Evolutionary conservation across 2,888 invertebrate genomes (phyloP), one percentile per base, ranked within the genome.

Genomic region (Uropetala carovei): DNA sequence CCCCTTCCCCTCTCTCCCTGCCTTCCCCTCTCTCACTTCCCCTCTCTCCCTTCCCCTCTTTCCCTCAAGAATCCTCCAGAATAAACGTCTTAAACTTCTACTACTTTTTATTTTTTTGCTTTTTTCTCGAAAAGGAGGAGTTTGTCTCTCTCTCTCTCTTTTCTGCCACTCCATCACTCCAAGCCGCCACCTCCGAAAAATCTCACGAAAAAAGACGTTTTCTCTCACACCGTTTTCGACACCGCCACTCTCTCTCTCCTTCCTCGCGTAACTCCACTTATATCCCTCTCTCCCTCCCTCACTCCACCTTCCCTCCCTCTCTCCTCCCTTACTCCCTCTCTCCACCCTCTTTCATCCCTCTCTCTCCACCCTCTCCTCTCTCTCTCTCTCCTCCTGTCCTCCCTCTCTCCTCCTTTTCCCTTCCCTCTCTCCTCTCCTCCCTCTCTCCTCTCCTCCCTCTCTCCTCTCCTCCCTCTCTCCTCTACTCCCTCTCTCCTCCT

Each of bases 51-150:
- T 9, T 57, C 27, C 30, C 30, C 14, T 82, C 82, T 64, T 64
- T 43, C 27, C 68, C 43, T 89, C 68, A 43, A 64, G 89, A 64
- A 89, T 64, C 43, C 43, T 64, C 64, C n/a, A 43, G 18, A 43
- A 56, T 89, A 89, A 89, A 30, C 89, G 64, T 64, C 89, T 89
- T 64, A 89, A 89, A 64, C n/a, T 14, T 86, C 60, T 59, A 22
- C 59, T 82, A 11, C 13, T 64, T n/a, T 11, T 57, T 43, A 5
- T 43, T 7, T 82, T 82, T 30, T 82, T 22, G 11, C 18, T 22
- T 11, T 27, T 11, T 27, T 18, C 56, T 57, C 14, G n/a, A 16
- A 56, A 18, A n/a, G n/a, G 14, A 27, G 59, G 59, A 27, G 86
- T 16, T 30, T 43, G 30, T 27, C 59, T 86, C 58, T 84, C 22